Conservation (phyloP, 2,113 vertebrate genomes). For the Neogale vison region DNA sequence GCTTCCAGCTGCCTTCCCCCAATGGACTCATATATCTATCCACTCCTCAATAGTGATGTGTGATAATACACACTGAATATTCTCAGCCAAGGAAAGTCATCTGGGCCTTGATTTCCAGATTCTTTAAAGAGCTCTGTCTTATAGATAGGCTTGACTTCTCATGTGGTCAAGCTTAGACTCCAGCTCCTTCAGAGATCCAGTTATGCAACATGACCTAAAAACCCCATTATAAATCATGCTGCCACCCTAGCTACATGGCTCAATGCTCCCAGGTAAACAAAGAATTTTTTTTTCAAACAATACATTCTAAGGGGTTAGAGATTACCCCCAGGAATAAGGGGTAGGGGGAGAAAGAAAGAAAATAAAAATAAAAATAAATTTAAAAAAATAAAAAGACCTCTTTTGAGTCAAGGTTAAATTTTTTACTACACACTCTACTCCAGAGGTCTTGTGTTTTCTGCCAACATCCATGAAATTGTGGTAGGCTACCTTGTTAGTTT, state of each 20-base stretch:
- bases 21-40: neutral
- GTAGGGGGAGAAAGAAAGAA: rapidly evolving
- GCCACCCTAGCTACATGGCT: neutral
- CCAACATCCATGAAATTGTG: neutral
- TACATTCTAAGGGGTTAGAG: neutral
- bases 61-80: neutral
- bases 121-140: neutral
- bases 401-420: neutral
- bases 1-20: neutral
- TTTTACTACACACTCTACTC: neutral
- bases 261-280: neutral
- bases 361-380: too few relatives aligned
- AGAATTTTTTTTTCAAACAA: neutral
- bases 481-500: neutral
- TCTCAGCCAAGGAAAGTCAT: neutral
- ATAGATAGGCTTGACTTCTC: neutral
- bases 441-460: neutral
- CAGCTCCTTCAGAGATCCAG: neutral
- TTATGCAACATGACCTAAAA: neutral
- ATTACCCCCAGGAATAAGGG: neutral
- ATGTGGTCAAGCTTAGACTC: neutral
- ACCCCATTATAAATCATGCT: neutral
- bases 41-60: neutral
- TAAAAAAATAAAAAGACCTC: neutral
- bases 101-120: neutral